Evolutionary conservation across 2,113 vertebrate genomes (phyloP), one percentile per base, ranked within the genome.

Genomic region (Pseudolaguvia tuberculata): DNA sequence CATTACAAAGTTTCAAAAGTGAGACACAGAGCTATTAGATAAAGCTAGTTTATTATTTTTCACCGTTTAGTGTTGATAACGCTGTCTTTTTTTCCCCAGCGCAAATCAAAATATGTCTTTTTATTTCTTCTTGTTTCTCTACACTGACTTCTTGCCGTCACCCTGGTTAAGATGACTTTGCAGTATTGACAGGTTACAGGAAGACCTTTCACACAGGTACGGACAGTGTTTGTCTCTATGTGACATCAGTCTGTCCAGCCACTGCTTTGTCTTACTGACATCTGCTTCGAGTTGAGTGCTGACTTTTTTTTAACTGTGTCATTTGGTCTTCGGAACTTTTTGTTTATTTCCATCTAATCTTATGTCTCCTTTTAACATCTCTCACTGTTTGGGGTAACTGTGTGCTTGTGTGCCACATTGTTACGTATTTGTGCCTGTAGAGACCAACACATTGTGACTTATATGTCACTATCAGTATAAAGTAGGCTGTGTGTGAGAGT

Each of bases 121-220:
- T 50, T 45, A 35, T 27, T 73, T 31, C 42, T 7, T 53, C 73
- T 65, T 57, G 73, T 75, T 63, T 51, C 15, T 82, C 52, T 85
- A 23, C 50, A 14, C 68, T 42, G 81, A 29, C 81, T 45, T 83
- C 70, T 84, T 18, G 42, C 51, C 81, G 77, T 73, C 55, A 56
- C 21, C 84, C 78, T 79, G 81, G 76, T 82, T 66, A 87, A 89
- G 88, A 87, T 84, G 87, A 83, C 58, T 86, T 77, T 57, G 86
- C 87, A 63, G 84, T 89, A 59, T 78, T 91, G 82, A 90, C 89
- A 42, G 84, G 83, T 59, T 90, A 85, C 88, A 87, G 76, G 87
- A 89, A 84, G 72, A 89, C 83, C 81, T 78, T 87, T 73, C 82
- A 81, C 74, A 59, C 88, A 91, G 88, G 90, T 91, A 91, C 25